Conservation (phyloP, 1,140 invertebrate species). For the Chironomus tepperi region DNA sequence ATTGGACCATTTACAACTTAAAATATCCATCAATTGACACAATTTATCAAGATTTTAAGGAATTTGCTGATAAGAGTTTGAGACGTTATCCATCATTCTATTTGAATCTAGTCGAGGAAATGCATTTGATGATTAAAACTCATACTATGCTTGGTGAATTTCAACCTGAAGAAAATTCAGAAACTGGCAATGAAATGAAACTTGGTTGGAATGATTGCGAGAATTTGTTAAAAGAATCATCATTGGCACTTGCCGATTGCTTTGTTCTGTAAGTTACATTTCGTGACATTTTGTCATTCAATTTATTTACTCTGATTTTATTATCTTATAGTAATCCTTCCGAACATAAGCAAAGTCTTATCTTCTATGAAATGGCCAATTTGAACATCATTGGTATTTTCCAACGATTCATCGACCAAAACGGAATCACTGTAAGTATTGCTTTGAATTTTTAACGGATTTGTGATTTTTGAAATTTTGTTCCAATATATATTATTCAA, state of each 20-base stretch:
- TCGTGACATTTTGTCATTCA: neutral
- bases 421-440: neutral
- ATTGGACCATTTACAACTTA: neutral
- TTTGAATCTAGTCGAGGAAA: neutral
- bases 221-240: neutral
- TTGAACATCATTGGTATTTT: slow-evolving; percentile 3
- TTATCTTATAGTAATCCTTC: neutral
- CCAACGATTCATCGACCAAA: neutral
- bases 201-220: neutral
- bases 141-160: neutral
- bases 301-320: neutral
- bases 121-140: slow-evolving; percentile 16
- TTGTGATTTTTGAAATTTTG: neutral
- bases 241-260: neutral
- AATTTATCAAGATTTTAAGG: slow-evolving; percentile 4
- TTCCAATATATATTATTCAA: no score
- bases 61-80: slow-evolving; percentile 18
- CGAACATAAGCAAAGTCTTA: neutral
- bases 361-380: slow-evolving; percentile 5
- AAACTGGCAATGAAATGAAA: neutral
- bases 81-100: neutral
- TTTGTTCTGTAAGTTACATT: neutral
- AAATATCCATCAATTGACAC: neutral
- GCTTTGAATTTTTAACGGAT: neutral
- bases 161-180: neutral